A percentile compares a stretch with the other conserved stretches of the same genome.
Conservation (phyloP, 2,113 vertebrate species). For the Cololabis saira region DNA sequence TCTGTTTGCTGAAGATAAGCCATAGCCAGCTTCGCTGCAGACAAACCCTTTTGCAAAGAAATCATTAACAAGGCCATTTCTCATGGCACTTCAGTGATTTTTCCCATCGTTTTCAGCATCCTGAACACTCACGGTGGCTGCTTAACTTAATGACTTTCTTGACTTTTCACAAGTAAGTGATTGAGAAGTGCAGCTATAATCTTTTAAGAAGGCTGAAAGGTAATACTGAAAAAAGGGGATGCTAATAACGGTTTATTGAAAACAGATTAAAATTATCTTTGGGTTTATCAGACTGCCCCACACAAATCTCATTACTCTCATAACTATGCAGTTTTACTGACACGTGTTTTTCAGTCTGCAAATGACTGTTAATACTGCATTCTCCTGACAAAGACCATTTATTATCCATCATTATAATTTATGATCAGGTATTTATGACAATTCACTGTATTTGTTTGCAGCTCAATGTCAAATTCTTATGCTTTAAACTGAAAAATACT, state of each 20-base stretch:
- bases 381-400: background rate
- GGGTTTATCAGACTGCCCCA: constrained; percentile 49
- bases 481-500: background rate
- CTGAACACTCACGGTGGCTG: constrained; percentile 49
- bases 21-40: constrained; percentile 37
- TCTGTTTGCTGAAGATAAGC: constrained; percentile 73
- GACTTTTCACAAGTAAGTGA: constrained; percentile 66
- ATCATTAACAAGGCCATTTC: constrained; percentile 73
- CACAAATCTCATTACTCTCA: constrained; percentile 19
- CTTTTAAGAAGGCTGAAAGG: constrained; percentile 62
- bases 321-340: background rate
- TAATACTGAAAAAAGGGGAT: constrained; percentile 42
- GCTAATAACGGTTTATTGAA: constrained; percentile 51
- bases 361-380: background rate
- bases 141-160: constrained; percentile 71
- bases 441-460: background rate
- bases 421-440: too few species aligned
- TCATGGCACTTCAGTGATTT: constrained; percentile 62
- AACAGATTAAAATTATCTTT: constrained; percentile 64
- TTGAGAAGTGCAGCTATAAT: constrained; percentile 53
- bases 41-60: constrained; percentile 56
- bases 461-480: background rate
- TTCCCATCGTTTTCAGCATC: constrained; percentile 40
- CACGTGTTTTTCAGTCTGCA: background rate
- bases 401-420: background rate